Evolutionary conservation across 1,140 invertebrate species (phyloP).

Genomic region (Achatina immaculata): DNA sequence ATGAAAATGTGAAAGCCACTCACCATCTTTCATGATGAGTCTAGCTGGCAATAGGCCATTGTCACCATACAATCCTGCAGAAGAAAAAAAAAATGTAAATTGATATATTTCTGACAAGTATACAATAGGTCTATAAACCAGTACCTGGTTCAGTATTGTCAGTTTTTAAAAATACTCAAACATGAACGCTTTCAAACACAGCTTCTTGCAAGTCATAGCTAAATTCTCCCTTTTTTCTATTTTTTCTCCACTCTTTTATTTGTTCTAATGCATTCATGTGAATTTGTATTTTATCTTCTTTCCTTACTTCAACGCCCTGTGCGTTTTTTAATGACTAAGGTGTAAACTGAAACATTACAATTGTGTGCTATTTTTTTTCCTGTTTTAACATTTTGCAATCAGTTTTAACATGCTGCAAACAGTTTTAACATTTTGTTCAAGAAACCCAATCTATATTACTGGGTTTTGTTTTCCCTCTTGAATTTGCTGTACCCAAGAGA

Average conservation of each 20-base stretch:
- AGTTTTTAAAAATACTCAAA: not conserved
- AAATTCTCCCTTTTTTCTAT: too few relatives aligned
- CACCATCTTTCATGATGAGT: slow-evolving; percentile 73
- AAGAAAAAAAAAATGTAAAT: slow-evolving; percentile 39
- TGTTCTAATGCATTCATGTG: not conserved
- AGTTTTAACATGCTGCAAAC: too few relatives aligned
- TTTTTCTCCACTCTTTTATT: not conserved
- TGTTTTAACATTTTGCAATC: not conserved
- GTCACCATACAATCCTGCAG: slow-evolving; percentile 82
- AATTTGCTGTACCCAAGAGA: too few relatives aligned
- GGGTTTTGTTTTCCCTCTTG: too few relatives aligned
- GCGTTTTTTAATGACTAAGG: too few relatives aligned
- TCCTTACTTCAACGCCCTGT: too few relatives aligned
- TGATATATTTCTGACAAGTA: not conserved
- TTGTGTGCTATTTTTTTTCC: not conserved
- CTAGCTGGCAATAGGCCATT: slow-evolving; percentile 84
- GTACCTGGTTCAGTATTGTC: not conserved
- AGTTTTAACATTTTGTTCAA: too few relatives aligned
- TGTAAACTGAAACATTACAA: too few relatives aligned
- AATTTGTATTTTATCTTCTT: too few relatives aligned
- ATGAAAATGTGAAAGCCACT: too few relatives aligned
- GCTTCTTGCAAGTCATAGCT: too few relatives aligned
- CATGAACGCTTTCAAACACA: not conserved
- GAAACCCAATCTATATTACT: too few relatives aligned
- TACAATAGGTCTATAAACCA: not conserved